A percentile compares a stretch with the other conserved stretches of the same genome.
phyloP scores from a whole-genome alignment of 2,113 vertebrate species.

The Promerops cafer region DNA sequence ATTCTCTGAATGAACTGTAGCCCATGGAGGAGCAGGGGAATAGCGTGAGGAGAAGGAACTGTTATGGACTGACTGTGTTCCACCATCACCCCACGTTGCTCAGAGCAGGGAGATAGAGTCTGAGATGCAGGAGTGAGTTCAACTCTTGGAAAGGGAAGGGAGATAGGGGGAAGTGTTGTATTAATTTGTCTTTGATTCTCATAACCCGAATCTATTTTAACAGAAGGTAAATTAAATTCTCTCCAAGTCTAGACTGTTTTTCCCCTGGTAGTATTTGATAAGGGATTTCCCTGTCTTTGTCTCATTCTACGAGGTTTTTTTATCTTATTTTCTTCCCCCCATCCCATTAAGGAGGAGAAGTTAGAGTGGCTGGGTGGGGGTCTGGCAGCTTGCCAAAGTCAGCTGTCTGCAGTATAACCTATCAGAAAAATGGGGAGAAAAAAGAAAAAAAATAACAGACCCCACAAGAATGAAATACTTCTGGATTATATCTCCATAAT shows the following conservation, averaged over 20 bases:
- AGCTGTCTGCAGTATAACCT: not conserved
- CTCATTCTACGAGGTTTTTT: not conserved
- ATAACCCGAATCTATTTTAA: not conserved
- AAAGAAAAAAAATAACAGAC: not conserved
- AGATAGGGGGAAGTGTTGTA: rapidly evolving
- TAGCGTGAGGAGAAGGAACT: not conserved
- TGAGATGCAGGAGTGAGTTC: rapidly evolving
- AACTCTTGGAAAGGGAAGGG: not conserved
- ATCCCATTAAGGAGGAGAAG: not conserved
- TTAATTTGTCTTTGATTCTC: not conserved
- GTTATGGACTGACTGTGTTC: not conserved
- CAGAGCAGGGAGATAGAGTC: too few species aligned
- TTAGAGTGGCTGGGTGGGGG: too few species aligned
- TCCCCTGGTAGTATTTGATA: not conserved
- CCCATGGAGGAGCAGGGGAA: not conserved
- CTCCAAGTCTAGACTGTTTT: not conserved
- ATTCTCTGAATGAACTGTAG: not conserved
- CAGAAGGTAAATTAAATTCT: not conserved
- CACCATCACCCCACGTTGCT: not conserved
- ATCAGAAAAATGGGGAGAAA: not conserved
- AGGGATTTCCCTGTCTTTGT: not conserved
- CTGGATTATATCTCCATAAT: not conserved
- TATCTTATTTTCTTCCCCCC: not conserved
- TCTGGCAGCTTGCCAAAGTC: not conserved
- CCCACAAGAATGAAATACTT: not conserved